These are phyloP conservation scores for Rhyacichthys aspro DNA, from an alignment of 2,797 vertebrate genomes.

Conservation along the genomic window DNA sequence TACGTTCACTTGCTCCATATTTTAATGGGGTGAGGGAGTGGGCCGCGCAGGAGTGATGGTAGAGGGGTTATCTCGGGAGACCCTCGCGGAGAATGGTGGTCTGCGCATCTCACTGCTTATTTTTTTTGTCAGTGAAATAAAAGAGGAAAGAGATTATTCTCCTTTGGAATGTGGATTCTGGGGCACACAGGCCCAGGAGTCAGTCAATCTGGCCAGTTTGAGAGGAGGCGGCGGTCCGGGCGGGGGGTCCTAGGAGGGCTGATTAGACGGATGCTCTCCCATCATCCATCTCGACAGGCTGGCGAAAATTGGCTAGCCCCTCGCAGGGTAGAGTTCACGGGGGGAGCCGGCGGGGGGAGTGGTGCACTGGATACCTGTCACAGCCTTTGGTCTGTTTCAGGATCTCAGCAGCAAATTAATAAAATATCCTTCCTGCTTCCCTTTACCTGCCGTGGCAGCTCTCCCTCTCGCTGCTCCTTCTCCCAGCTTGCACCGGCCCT, in stretches of 20 bases:
- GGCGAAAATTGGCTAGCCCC: conserved; percentile 83
- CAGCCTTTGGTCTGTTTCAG: conserved; percentile 83
- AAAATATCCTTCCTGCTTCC: conserved; percentile 82
- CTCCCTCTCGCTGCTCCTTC: conserved; percentile 67
- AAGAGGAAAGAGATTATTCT: conserved; percentile 73
- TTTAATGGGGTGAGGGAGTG: conserved; percentile 72
- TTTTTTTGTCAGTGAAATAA: conserved; percentile 58
- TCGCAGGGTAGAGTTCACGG: conserved; percentile 82
- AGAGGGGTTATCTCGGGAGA: conserved; percentile 63
- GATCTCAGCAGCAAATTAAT: conserved; percentile 84
- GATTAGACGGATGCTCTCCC: conserved; percentile 84
- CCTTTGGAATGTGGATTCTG: conserved; percentile 79
- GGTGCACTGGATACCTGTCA: conserved; percentile 80
- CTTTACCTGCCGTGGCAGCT: conserved; percentile 78
- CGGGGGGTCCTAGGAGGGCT: conserved; percentile 82
- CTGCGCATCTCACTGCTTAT: conserved; percentile 59
- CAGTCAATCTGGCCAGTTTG: conserved; percentile 79
- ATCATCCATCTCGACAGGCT: conserved; percentile 85
- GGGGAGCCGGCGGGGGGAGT: conserved; percentile 63
- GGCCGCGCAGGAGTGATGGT: conserved; percentile 53
- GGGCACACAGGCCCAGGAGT: conserved; percentile 81
- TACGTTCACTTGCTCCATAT: conserved; percentile 68
- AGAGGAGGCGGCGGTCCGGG: conserved; percentile 62
- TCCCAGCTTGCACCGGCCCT: conserved; percentile 77
- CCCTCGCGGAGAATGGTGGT: conserved; percentile 60